Evolutionary conservation across 1,140 invertebrate species (phyloP).

Genomic region (Listronotus oregonensis): DNA sequence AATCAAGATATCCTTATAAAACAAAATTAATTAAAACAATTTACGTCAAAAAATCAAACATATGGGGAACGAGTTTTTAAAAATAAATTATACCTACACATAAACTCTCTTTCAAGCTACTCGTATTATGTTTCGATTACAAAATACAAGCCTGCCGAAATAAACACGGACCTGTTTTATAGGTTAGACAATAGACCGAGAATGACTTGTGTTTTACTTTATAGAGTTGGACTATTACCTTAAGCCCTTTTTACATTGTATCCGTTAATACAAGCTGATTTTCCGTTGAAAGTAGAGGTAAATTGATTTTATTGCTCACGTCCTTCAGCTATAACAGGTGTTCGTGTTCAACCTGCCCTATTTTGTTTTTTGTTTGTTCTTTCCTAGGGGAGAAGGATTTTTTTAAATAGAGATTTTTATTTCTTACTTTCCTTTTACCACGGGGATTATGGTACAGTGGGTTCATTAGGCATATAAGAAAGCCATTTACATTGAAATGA

Average conservation of each 20-base stretch:
- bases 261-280: neutral
- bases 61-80: no score
- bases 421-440: conserved; percentile 10
- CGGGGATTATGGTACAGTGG: conserved; percentile 16
- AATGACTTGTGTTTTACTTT: conserved; percentile 19
- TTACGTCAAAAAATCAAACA: no score
- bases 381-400: conserved; percentile 3
- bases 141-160: conserved; percentile 8
- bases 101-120: conserved; percentile 2
- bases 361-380: conserved; percentile 6
- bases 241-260: conserved; percentile 15
- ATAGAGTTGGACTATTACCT: conserved; percentile 17
- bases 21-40: no score
- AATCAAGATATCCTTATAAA: no score
- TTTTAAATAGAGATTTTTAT: neutral
- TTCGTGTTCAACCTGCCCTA: conserved; percentile 14
- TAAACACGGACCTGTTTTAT: conserved; percentile 6
- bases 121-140: conserved; percentile 7
- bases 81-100: neutral
- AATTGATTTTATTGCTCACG: conserved; percentile 20
- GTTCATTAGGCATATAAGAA: conserved; percentile 14
- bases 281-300: conserved; percentile 8
- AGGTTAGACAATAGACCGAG: neutral
- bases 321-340: conserved; percentile 7
- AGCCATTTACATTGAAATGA: conserved; percentile 10